Base-by-base conservation (phyloP, 1,140 invertebrate species). In the Octopus sinensis region DNA sequence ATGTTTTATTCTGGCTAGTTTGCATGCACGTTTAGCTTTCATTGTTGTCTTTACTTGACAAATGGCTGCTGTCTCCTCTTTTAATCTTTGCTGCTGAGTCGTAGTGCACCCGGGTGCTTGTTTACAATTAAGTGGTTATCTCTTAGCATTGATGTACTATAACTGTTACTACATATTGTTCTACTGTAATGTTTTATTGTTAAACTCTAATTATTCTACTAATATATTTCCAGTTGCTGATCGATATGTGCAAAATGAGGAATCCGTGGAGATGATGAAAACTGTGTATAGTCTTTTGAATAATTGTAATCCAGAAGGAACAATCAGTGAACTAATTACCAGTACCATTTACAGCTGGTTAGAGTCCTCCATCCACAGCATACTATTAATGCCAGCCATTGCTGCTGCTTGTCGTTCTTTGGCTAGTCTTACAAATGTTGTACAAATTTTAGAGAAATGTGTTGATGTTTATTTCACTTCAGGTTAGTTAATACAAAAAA, bases 181-280 rank as follows among this genome's bases (percentile, higher is more conserved):
- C 30, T 43, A 43, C 30, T 43, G 30, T 43, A 43, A 43, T 43
- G 30, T 43, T 43, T 43, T 43, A 43, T 43, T 43, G 30, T 43
- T 43, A 43, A 43, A 43, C 30, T 43, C 30, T 43, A 43, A 43
- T 43, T 43, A 43, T 43, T 43, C 30, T 43, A 43, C 30, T 43
- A 43, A 2, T 43, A 43, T 43, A 43, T 43, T 43, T 43, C 53
- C 85, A 87, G 87, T 88, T 80, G 30, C 80, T 91, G 92, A 92
- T 81, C 89, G 92, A 56, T 90, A 91, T n/a, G 90, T 89, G 68
- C 86, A 92, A 73, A 91, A 92, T 76, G 92, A 92, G 83, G 90
- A 92, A 81, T 89, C 90, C 23, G 91, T 93, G 82, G 91, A 91
- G 80, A 92, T 82, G 87, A 88, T 75, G 90, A 92, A 87, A 88